Base-by-base conservation (phyloP, 1,140 invertebrate species). In the Heliothis subflexa region DNA sequence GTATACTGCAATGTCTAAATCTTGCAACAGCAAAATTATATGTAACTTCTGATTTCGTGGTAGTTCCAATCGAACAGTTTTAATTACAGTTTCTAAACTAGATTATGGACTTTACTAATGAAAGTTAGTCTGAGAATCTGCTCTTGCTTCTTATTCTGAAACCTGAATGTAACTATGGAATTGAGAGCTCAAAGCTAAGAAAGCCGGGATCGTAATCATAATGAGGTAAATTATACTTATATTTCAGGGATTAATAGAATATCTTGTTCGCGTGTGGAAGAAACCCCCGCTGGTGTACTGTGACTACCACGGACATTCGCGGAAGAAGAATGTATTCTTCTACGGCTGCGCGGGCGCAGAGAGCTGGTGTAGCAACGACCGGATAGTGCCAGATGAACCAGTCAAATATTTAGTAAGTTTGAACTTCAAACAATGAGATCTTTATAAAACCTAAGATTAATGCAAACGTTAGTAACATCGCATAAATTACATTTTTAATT, bases 291-390 rank as follows among this genome's bases (percentile, higher is more conserved):
- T 96, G 85, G 96, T 98, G n/a, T 98, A 97, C 91, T 97, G 97
- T 91, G 98, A 99, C 95, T 97, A 97, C 86, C 98, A 99, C 93
- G 98, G 98, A 2, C 98, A 99, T 91, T 98, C 98, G 21, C 95
- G 97, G 49, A 96, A 97, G 89, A 98, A 98, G 95, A 99, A 98
- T 88, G 97, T 98, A 59, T 99, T 99, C 95, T 95, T 98, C 79
- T 98, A 98, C 91, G 98, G 98, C 45, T 98, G 98, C 91, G 97
- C 97, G 82, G 96, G 94, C 81, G 95, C 95, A 25, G 95, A 96
- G 86, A 96, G 96, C 78, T 97, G 96, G 96, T 95, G 95, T 88
- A 93, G 94, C 75, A 94, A 88, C 73, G 96, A 96, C 87, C 90
- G 94, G 64, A 89, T 94, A 54, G 93, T 95, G 80, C 93, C 90